Base-by-base conservation (phyloP, 2,888 invertebrate species). In the Brachypalpus laphriformis region DNA sequence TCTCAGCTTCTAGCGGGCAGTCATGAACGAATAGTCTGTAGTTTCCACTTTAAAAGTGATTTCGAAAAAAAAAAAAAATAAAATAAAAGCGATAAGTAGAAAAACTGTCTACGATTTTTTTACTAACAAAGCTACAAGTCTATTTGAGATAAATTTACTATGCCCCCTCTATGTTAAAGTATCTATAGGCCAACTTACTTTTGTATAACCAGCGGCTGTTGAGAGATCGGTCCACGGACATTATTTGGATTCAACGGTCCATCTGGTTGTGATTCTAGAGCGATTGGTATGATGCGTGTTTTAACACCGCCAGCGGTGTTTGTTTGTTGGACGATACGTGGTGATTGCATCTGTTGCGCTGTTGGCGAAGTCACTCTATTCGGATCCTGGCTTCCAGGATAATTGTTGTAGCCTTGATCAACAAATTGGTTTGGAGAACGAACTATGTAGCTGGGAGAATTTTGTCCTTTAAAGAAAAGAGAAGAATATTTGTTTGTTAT, bases 221-320 rank as follows among this genome's bases (percentile, higher is more conserved):
- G 89, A 61, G 91, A 90, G 61, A 92, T 88, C 8, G 92, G 91
- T 8, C 91, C 92, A 34, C 91, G 89, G 74, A 87, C 87, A 18
- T 83, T 87, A 20, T 87, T 87, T 11, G 86, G 63, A 80, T 80
- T 87, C 5, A 87, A 83, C 22, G 87, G 87, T 47, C 86, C 86
- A 51, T 89, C 89, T 56, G 86, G 81, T 71, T 86, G 85, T 22
- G 89, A 88, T 65, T 95, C 94, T 87, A 95, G 93, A 87, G 94
- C 93, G 87, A 94, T 94, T 14, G 95, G 95, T 89, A 95, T 94
- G 87, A 94, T 93, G 87, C 94, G 92, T 40, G 94, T 93, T 42
- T 47, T 85, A 9, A 76, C 66, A 63, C 71, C 82, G 16, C 82
- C 76, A 49, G 61, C 87, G 42, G 83, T 82, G 45, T 82, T 89